phyloP scores from a whole-genome alignment of 2,888 invertebrate genomes.

The Cerastis rubricosa region DNA sequence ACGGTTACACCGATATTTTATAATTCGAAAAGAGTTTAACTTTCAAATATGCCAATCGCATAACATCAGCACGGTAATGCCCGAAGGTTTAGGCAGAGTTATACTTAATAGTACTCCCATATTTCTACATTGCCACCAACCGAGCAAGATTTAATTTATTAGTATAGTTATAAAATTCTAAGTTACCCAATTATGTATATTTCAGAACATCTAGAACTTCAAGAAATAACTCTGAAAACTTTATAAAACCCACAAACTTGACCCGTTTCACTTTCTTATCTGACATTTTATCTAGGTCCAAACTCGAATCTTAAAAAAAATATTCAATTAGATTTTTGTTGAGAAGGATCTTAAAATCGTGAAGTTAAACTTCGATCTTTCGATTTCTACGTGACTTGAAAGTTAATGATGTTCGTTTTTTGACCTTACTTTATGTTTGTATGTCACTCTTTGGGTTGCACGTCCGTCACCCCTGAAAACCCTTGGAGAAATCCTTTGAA shows the following conservation, averaged over 20 bases:
- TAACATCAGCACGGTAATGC: background rate
- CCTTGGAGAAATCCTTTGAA: constrained; percentile 24
- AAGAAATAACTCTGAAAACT: constrained; percentile 30
- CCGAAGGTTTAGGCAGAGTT: background rate
- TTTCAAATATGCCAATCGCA: background rate
- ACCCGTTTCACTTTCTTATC: constrained; percentile 48
- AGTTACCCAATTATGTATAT: background rate
- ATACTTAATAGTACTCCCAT: background rate
- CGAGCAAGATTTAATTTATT: no score
- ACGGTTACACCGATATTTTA: background rate
- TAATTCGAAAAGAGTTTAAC: background rate
- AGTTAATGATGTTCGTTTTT: constrained; percentile 48
- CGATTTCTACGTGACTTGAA: constrained; percentile 69
- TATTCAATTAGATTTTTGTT: constrained; percentile 47
- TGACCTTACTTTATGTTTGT: constrained; percentile 29
- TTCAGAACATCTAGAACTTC: constrained; percentile 36
- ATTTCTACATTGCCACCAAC: background rate
- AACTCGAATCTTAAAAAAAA: constrained; percentile 20
- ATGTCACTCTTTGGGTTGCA: constrained; percentile 15
- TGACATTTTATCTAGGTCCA: constrained; percentile 18
- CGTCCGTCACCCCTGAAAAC: background rate
- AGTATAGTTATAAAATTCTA: background rate
- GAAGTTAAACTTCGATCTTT: constrained; percentile 68
- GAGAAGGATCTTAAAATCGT: constrained; percentile 61
- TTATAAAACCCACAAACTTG: constrained; percentile 14